Conservation (phyloP, 2,888 invertebrate species). For the Mythimna pallens region DNA sequence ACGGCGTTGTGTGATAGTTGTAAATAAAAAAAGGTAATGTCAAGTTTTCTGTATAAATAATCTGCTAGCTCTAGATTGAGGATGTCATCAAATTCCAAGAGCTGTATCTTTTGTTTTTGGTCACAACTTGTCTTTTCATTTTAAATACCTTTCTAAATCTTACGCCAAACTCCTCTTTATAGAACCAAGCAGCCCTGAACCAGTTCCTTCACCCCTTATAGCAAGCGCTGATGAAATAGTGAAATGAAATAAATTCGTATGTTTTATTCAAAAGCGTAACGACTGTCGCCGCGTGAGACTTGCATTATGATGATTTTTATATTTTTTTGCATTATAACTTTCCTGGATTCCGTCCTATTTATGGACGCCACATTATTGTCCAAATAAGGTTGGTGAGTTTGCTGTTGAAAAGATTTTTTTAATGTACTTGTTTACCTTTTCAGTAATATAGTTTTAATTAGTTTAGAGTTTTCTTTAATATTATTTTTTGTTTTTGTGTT, state of each 20-base stretch:
- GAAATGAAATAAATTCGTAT: slow-evolving; percentile 67
- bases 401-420: slow-evolving; percentile 14
- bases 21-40: too few species aligned
- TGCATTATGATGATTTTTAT: slow-evolving; percentile 54
- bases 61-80: neutral
- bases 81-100: neutral
- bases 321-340: slow-evolving; percentile 59
- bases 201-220: slow-evolving; percentile 56
- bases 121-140: neutral
- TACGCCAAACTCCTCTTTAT: slow-evolving; percentile 1
- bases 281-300: slow-evolving; percentile 61
- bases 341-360: slow-evolving; percentile 45
- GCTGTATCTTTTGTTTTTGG: neutral
- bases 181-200: slow-evolving; percentile 31
- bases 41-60: neutral
- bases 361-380: slow-evolving; percentile 42
- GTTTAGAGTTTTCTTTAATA: too few species aligned
- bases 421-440: neutral
- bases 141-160: neutral
- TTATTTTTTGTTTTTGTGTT: too few species aligned
- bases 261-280: slow-evolving; percentile 69
- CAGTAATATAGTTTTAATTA: neutral
- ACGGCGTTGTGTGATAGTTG: too few species aligned
- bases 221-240: slow-evolving; percentile 63
- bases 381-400: slow-evolving; percentile 8